Conservation (phyloP, 2,888 invertebrate genomes). For the Conistra vaccinii region DNA sequence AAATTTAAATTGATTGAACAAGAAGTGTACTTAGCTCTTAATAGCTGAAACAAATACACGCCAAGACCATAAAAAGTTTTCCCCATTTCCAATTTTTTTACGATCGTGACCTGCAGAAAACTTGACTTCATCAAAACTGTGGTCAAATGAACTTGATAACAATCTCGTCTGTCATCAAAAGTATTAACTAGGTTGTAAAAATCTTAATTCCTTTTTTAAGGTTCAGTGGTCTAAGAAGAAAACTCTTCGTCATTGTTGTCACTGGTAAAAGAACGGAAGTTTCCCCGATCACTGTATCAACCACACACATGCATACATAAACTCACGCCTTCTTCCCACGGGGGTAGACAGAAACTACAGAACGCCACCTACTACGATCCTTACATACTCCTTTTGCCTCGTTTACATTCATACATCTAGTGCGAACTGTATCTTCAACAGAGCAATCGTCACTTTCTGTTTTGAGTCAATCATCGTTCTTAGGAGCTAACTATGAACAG, state of each 20-base stretch:
- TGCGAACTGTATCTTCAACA: too few species aligned
- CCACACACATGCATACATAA: too few species aligned
- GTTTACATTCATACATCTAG: too few species aligned
- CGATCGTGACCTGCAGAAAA: not conserved
- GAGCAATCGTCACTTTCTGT: too few species aligned
- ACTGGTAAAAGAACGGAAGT: not conserved
- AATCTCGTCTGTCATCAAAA: constrained; percentile 39
- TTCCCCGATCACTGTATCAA: not conserved
- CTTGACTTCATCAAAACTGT: constrained; percentile 34
- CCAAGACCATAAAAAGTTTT: not conserved
- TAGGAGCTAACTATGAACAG: not conserved
- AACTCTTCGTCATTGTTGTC: not conserved
- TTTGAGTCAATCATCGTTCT: too few species aligned
- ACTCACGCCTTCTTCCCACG: too few species aligned
- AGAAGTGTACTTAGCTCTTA: not conserved
- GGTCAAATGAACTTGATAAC: constrained; percentile 37
- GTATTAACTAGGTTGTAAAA: constrained; percentile 39
- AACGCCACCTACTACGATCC: too few species aligned
- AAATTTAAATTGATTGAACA: not conserved
- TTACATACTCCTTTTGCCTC: too few species aligned
- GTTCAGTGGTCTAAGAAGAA: not conserved
- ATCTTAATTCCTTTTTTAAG: constrained; percentile 32
- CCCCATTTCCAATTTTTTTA: constrained; percentile 12
- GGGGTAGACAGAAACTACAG: too few species aligned
- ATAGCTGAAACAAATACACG: constrained; percentile 3